Conservation (phyloP, 2,113 vertebrate species). For the Microtus oregoni region DNA sequence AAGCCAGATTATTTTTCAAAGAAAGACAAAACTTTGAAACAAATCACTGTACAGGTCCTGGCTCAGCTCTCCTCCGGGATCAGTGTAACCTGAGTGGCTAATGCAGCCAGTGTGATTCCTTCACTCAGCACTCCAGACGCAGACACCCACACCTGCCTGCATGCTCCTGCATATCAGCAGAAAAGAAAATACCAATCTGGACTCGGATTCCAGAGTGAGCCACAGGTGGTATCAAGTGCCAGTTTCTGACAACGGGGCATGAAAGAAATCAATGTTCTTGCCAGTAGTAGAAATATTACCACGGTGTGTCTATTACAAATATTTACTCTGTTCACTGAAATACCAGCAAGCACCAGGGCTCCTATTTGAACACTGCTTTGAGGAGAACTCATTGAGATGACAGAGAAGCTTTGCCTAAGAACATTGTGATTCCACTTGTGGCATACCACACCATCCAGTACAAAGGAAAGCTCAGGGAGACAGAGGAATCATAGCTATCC, state of each 20-base stretch:
- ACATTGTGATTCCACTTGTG: constrained; percentile 51
- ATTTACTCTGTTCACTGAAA: constrained; percentile 73
- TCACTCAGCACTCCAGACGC: constrained; percentile 24
- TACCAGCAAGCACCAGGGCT: constrained; percentile 55
- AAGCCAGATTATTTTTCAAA: too few relatives aligned
- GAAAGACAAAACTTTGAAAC: neutral
- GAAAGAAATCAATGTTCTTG: constrained; percentile 65
- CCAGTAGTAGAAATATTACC: constrained; percentile 51
- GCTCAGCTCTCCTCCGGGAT: neutral
- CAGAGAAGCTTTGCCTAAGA: constrained; percentile 44
- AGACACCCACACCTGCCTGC: constrained; percentile 34
- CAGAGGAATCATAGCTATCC: constrained; percentile 50
- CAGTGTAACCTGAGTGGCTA: constrained; percentile 58
- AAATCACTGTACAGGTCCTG: constrained; percentile 17
- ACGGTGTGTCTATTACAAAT: constrained; percentile 73
- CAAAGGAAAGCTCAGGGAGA: constrained; percentile 57
- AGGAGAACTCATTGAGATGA: constrained; percentile 68
- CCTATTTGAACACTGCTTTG: constrained; percentile 68
- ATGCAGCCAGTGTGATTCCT: constrained; percentile 65
- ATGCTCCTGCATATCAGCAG: constrained; percentile 25
- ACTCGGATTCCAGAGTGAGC: constrained; percentile 69
- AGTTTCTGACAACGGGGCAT: constrained; percentile 71
- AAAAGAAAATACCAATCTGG: constrained; percentile 69
- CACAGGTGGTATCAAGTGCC: constrained; percentile 70
- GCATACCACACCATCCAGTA: neutral